Evolutionary conservation across 2,888 invertebrate species (phyloP), one percentile per base, ranked within the genome.

Genomic region (Lissocephala sabroskyi): DNA sequence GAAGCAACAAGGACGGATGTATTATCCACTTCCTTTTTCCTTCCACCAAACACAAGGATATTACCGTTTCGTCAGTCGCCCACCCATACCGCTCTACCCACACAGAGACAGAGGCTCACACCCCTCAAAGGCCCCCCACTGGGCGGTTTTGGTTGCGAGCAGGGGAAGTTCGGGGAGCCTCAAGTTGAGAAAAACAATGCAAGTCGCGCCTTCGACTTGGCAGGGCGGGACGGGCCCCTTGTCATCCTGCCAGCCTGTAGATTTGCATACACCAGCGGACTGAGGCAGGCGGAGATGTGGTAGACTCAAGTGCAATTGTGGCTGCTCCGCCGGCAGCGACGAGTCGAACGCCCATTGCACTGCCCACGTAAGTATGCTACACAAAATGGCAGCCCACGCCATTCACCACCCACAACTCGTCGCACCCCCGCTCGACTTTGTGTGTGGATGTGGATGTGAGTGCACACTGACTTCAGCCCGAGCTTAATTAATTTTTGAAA

Each of bases 21-120:
- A 85, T 84, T 84, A 84, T 84, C 84, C 84, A 85, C 85, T 85
- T 85, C 85, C 85, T 85, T 84, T 84, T 85, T 85, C 84, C 85
- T 84, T 85, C 84, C 84, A 84, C 84, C 84, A 84, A 84, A 84
- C 84, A 84, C 84, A 84, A 84, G 83, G 84, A 84, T 84, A 84
- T 84, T 84, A 84, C 84, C 84, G 84, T 84, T 84, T 83, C 84
- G 83, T 82, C 80, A 80, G 79, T 74, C 66, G 53, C 59, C 62
- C 47, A 41, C 49, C 49, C 41, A 43, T 43, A 47, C 53, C 23
- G 41, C 39, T 29, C 39, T 49, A 41, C 37, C 19, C 35, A 42
- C 41, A 53, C 48, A 41, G 17, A 42, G 42, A 49, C 29, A 41
- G 30, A 13, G 2, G 28, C 28, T 50, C 44, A 43, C 41, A 30